These are phyloP conservation scores for Dioctria rufipes DNA, from an alignment of 2,888 invertebrate genomes.

Conservation along the genomic window DNA sequence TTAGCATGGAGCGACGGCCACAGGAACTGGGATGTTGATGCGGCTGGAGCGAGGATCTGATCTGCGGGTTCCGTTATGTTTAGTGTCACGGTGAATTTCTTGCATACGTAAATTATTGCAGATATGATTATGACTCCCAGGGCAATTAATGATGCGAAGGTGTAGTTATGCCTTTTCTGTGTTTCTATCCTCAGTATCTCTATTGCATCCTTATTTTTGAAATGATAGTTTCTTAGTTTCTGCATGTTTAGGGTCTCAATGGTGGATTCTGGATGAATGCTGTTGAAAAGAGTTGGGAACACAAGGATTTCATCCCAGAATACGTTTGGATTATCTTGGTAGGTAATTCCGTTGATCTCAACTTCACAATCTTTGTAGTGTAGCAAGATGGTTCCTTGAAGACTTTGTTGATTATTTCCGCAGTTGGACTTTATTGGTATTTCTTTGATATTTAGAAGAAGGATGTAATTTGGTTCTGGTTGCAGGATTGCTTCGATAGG, in stretches of 20 bases:
- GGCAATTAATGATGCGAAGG: too few relatives aligned
- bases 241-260: not conserved
- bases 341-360: not conserved
- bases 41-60: not conserved
- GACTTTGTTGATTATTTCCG: not conserved
- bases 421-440: constrained; percentile 37
- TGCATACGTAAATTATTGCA: too few relatives aligned
- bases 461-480: constrained; percentile 47
- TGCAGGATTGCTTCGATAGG: constrained; percentile 5
- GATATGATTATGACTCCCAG: too few relatives aligned
- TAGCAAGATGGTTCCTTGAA: not conserved
- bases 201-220: constrained; percentile 5
- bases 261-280: not conserved
- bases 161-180: too few relatives aligned
- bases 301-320: constrained; percentile 17
- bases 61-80: not conserved
- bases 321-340: not conserved
- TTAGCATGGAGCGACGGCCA: not conserved
- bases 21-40: not conserved
- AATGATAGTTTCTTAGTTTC: constrained; percentile 8
- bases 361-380: constrained; percentile 16
- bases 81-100: not conserved
- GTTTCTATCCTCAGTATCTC: not conserved
- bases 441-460: constrained; percentile 19
- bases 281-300: not conserved